These are phyloP conservation scores for Pammene fasciana DNA, from an alignment of 2,888 invertebrate species.

Conservation along the genomic window DNA sequence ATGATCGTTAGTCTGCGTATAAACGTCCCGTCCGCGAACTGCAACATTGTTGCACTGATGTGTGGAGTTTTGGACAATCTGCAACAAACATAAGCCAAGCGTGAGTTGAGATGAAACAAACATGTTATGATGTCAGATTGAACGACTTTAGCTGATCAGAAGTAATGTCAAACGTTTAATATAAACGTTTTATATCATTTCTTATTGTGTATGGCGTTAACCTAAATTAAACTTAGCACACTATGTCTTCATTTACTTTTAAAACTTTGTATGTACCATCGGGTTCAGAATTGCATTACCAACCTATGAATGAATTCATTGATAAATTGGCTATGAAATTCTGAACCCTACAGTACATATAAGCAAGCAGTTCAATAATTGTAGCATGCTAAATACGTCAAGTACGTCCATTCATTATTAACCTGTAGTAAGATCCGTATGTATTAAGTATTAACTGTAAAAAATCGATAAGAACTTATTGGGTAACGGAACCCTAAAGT, in stretches of 20 bases:
- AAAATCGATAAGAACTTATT: background rate
- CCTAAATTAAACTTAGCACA: background rate
- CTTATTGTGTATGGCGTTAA: background rate
- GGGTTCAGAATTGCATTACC: too few species aligned
- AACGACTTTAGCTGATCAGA: slow-evolving; percentile 5
- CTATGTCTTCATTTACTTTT: too few species aligned
- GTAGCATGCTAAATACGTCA: too few species aligned
- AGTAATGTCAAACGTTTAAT: background rate
- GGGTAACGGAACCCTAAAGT: slow-evolving; percentile 34
- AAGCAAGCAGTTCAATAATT: too few species aligned
- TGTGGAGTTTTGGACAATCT: slow-evolving; percentile 32
- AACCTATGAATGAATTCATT: too few species aligned
- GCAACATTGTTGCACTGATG: slow-evolving; percentile 50
- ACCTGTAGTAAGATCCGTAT: background rate
- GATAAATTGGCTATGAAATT: too few species aligned
- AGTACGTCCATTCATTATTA: too few species aligned
- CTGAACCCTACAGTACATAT: too few species aligned
- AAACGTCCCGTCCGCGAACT: slow-evolving; percentile 49
- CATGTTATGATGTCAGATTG: slow-evolving; percentile 7
- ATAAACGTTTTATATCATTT: background rate
- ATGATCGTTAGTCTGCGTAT: slow-evolving; percentile 34
- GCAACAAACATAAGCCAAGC: slow-evolving; percentile 34
- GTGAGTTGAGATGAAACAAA: slow-evolving; percentile 28
- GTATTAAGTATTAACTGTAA: background rate
- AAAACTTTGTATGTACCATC: too few species aligned